These are phyloP conservation scores for Lophochroa leadbeateri DNA, from an alignment of 2,113 vertebrate genomes.

Conservation along the genomic window DNA sequence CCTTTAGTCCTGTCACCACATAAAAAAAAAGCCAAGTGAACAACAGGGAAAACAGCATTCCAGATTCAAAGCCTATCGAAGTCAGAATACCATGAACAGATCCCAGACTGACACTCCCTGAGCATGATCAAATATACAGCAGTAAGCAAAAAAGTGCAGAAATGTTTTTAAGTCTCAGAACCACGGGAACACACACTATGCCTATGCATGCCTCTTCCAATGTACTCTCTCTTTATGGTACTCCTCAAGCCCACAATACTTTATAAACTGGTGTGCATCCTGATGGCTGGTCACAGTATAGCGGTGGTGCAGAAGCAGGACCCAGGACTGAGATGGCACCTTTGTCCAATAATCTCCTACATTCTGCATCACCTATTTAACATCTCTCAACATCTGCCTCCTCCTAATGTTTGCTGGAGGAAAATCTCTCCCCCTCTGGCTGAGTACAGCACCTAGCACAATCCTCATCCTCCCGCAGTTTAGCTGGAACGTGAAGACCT, in stretches of 20 bases:
- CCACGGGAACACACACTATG: not conserved
- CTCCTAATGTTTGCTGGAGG: not conserved
- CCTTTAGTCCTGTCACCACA: not conserved
- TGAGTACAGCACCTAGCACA: not conserved
- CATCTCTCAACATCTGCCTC: not conserved
- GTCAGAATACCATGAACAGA: not conserved
- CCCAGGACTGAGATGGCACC: not conserved
- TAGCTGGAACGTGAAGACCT: not conserved
- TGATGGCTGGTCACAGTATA: accelerated
- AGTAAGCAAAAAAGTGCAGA: not conserved
- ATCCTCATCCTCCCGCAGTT: not conserved
- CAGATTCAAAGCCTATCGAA: not conserved
- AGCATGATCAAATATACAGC: not conserved
- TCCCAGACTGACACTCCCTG: not conserved
- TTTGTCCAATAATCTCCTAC: not conserved
- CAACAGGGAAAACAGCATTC: not conserved
- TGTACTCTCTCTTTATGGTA: accelerated
- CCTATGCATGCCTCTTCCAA: not conserved
- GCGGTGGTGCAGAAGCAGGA: not conserved
- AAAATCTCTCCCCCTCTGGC: not conserved
- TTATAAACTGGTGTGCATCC: not conserved
- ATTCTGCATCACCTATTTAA: not conserved
- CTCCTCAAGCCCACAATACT: not conserved
- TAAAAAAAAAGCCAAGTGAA: not conserved
- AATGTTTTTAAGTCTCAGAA: not conserved